These are phyloP conservation scores for Arge pagana DNA, from an alignment of 2,888 invertebrate species.

Conservation along the genomic window DNA sequence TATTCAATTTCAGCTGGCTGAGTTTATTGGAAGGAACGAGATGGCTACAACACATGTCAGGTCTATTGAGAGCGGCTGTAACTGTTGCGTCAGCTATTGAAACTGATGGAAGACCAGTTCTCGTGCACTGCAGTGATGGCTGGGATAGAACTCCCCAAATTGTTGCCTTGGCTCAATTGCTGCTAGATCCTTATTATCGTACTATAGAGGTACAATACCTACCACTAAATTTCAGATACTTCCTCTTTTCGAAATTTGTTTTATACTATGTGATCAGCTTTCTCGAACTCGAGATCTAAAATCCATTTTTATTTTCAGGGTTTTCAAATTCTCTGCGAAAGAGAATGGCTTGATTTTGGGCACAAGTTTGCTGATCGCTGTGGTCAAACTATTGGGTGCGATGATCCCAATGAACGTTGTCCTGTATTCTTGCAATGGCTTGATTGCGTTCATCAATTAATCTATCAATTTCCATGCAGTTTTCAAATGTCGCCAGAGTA, in stretches of 20 bases:
- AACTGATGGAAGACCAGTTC: conserved; percentile 81
- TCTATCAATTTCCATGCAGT: conserved; percentile 85
- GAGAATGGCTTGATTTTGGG: conserved; percentile 97
- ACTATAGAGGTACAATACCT: conserved; percentile 75
- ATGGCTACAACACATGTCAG: conserved; percentile 90
- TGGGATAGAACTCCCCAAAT: conserved; percentile 99
- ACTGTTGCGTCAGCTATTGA: conserved; percentile 81
- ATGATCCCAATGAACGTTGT: conserved; percentile 93
- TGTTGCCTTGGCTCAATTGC: conserved; percentile 87
- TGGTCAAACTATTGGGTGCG: conserved; percentile 78
- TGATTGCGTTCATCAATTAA: conserved; percentile 92
- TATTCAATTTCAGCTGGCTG: conserved; percentile 76
- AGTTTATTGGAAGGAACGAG: conserved; percentile 85
- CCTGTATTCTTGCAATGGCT: conserved; percentile 98
- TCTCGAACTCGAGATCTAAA: not conserved
- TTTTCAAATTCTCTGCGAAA: conserved; percentile 89
- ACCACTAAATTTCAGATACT: conserved; percentile 2
- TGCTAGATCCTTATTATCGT: conserved; percentile 93
- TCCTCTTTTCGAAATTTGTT: too few species aligned
- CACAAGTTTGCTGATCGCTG: conserved; percentile 98
- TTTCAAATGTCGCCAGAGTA: conserved; percentile 96
- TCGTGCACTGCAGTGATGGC: conserved; percentile 98
- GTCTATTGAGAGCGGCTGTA: conserved; percentile 79
- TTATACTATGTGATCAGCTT: too few species aligned
- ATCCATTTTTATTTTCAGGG: conserved; percentile 66